These are phyloP conservation scores for Anoplophora glabripennis DNA, from an alignment of 1,140 invertebrate genomes.

Conservation along the genomic window DNA sequence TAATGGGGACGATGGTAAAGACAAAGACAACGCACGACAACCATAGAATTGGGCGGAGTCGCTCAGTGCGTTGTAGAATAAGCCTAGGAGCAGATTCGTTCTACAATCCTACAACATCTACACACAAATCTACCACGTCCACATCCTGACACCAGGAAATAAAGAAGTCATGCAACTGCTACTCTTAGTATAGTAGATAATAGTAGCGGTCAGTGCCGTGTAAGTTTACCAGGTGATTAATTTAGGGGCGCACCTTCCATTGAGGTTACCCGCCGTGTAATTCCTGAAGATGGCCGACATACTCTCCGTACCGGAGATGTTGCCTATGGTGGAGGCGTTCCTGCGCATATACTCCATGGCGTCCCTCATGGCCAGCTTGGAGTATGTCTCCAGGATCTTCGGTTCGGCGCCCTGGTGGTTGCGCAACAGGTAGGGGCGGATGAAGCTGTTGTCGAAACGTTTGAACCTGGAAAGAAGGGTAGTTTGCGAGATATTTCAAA, in stretches of 20 bases:
- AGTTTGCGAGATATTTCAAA: too few species aligned
- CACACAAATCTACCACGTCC: neutral
- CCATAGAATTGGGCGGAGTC: too few species aligned
- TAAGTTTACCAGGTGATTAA: constrained; percentile 44
- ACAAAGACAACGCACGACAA: too few species aligned
- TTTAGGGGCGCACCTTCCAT: constrained; percentile 66
- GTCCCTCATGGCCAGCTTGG: constrained; percentile 89
- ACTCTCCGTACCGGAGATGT: constrained; percentile 80
- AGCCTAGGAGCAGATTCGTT: too few species aligned
- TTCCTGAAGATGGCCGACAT: constrained; percentile 87
- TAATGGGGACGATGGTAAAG: too few species aligned
- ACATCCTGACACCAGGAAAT: constrained; percentile 6
- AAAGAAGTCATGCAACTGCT: neutral
- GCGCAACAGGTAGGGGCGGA: constrained; percentile 81
- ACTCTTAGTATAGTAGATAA: too few species aligned
- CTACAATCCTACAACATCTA: too few species aligned
- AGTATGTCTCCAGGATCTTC: constrained; percentile 93
- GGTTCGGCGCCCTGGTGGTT: constrained; percentile 86
- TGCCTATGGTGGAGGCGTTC: constrained; percentile 78
- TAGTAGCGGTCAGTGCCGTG: constrained; percentile 27
- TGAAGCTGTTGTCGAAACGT: constrained; percentile 90
- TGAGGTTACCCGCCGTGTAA: constrained; percentile 77
- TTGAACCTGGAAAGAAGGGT: constrained; percentile 74
- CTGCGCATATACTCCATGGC: constrained; percentile 86
- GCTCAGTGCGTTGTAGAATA: too few species aligned